Evolutionary conservation across 2,113 vertebrate species (phyloP).

Genomic region (Rhinolophus sinicus): DNA sequence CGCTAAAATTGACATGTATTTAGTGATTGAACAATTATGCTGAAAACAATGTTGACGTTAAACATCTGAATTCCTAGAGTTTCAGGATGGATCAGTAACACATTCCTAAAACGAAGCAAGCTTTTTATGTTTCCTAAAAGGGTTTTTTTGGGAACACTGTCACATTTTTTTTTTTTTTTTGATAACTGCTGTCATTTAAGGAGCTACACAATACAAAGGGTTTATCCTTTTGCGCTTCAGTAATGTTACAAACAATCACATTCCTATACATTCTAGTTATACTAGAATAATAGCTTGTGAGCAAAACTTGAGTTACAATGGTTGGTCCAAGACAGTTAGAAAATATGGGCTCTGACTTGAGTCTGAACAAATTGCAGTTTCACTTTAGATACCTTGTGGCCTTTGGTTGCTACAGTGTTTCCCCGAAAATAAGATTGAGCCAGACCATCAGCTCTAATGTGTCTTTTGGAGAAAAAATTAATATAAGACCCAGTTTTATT

Average conservation of each 20-base stretch:
- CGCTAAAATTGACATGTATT: neutral
- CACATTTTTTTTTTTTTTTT: neutral
- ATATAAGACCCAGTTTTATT: too few species aligned
- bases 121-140: constrained; percentile 35
- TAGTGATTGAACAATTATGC: neutral
- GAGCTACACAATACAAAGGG: neutral
- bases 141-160: neutral
- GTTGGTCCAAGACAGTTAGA: neutral
- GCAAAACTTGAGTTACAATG: neutral
- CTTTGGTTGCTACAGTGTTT: neutral
- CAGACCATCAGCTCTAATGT: too few species aligned
- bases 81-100: constrained; percentile 9
- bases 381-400: neutral
- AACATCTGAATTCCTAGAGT: neutral
- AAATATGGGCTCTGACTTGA: neutral
- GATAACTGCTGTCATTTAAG: neutral
- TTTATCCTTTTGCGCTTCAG: neutral
- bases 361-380: neutral
- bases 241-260: neutral
- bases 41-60: neutral
- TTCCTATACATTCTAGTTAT: neutral
- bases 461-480: too few species aligned
- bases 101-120: neutral
- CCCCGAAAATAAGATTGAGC: too few species aligned
- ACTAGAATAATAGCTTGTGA: neutral